Evolutionary conservation across 2,888 invertebrate genomes (phyloP).

Genomic region (Agonopterix heracliana): DNA sequence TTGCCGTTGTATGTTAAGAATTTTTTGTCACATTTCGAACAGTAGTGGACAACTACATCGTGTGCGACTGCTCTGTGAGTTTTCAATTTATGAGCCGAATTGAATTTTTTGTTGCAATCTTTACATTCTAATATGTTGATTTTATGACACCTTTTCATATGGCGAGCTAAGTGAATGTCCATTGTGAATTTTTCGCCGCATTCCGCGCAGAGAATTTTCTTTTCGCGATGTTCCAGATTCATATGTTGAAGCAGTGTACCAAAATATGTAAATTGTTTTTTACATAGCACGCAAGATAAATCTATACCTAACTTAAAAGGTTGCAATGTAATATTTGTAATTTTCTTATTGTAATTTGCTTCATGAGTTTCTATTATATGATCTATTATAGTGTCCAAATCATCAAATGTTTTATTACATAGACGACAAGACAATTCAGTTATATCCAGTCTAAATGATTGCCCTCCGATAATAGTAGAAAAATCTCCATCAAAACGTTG

Average conservation of each 20-base stretch:
- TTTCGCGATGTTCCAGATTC: slow-evolving; percentile 26
- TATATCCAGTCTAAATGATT: neutral
- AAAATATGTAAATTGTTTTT: slow-evolving; percentile 25
- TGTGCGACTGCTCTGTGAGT: slow-evolving; percentile 30
- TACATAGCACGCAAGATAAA: slow-evolving; percentile 25
- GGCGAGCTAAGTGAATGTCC: slow-evolving; percentile 22
- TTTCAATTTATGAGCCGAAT: slow-evolving; percentile 19
- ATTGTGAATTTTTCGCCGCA: slow-evolving; percentile 27
- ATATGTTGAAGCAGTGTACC: slow-evolving; percentile 29
- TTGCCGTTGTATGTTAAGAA: slow-evolving; percentile 30
- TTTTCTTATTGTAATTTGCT: slow-evolving; percentile 1
- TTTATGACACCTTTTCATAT: slow-evolving; percentile 24
- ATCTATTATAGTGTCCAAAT: slow-evolving; percentile 16
- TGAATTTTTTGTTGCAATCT: slow-evolving; percentile 28
- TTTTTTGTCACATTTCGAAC: slow-evolving; percentile 29
- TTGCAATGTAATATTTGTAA: slow-evolving; percentile 12
- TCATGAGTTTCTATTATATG: slow-evolving; percentile 19
- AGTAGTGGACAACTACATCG: slow-evolving; percentile 27
- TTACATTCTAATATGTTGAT: slow-evolving; percentile 22
- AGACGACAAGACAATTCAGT: slow-evolving; percentile 13
- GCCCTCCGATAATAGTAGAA: neutral
- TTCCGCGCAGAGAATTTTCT: slow-evolving; percentile 26
- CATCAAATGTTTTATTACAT: slow-evolving; percentile 14
- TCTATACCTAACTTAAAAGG: slow-evolving; percentile 26
- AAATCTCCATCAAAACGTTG: slow-evolving; percentile 5